These are phyloP conservation scores for Hydrotaea diabolus DNA, from an alignment of 2,888 invertebrate genomes.

Conservation along the genomic window DNA sequence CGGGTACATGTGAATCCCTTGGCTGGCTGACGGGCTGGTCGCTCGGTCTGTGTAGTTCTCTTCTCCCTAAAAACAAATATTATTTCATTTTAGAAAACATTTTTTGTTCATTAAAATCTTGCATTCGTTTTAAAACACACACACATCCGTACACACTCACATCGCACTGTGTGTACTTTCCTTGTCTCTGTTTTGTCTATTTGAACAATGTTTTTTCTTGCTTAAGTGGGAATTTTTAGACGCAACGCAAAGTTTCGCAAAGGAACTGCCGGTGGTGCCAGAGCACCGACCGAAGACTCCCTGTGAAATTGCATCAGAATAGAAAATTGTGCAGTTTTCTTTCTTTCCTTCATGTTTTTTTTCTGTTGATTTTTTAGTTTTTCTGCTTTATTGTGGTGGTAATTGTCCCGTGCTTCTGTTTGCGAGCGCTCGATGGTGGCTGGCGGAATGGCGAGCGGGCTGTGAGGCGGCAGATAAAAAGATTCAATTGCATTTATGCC, in stretches of 20 bases:
- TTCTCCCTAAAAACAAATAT: slow-evolving; percentile 35
- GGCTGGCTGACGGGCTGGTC: too few relatives aligned
- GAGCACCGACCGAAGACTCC: background rate
- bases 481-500: slow-evolving; percentile 58
- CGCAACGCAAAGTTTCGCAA: slow-evolving; percentile 46
- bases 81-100: slow-evolving; percentile 45
- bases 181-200: slow-evolving; percentile 16
- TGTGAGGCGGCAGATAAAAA: slow-evolving; percentile 3
- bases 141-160: background rate
- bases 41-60: background rate
- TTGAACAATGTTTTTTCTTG: slow-evolving; percentile 48
- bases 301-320: slow-evolving; percentile 34
- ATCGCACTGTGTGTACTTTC: background rate
- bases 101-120: slow-evolving; percentile 35
- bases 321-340: slow-evolving; percentile 29
- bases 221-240: slow-evolving; percentile 58
- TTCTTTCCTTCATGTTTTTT: slow-evolving; percentile 18
- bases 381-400: slow-evolving; percentile 49
- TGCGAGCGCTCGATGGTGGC: background rate
- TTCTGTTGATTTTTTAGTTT: slow-evolving; percentile 32
- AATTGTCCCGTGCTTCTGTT: slow-evolving; percentile 58
- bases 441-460: background rate
- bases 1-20: background rate
- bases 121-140: slow-evolving; percentile 20
- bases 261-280: too few relatives aligned